Evolutionary conservation across 2,113 vertebrate species (phyloP).

Genomic region (Notechis scutatus): DNA sequence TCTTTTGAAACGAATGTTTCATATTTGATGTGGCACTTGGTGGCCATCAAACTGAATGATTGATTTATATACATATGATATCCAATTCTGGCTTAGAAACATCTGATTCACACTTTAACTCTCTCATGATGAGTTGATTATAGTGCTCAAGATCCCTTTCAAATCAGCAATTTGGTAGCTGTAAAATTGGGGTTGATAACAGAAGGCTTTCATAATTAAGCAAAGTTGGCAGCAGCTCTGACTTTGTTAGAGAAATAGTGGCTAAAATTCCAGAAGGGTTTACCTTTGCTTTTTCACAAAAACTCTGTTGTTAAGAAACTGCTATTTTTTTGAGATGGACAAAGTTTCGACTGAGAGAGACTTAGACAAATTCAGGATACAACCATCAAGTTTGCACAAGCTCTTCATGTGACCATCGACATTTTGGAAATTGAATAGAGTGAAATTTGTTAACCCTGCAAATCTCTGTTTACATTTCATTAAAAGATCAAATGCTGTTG

Average conservation of each 20-base stretch:
- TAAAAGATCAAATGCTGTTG: not conserved
- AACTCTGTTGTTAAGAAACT: not conserved
- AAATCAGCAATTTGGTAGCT: not conserved
- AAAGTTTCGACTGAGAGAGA: not conserved
- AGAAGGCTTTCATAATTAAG: not conserved
- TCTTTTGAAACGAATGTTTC: not conserved
- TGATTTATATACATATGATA: not conserved
- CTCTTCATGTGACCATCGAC: not conserved
- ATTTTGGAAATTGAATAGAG: not conserved
- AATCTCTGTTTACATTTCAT: not conserved
- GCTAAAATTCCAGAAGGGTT: not conserved
- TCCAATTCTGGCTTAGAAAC: not conserved
- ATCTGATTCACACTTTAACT: not conserved
- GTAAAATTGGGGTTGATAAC: not conserved
- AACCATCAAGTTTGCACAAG: not conserved
- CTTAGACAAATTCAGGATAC: not conserved
- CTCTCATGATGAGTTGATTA: not conserved
- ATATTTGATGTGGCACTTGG: not conserved
- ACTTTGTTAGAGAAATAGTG: not conserved
- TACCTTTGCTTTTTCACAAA: not conserved
- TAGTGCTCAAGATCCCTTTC: not conserved
- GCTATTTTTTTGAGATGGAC: not conserved
- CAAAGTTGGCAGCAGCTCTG: not conserved
- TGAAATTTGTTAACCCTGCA: not conserved
- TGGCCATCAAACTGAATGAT: not conserved